Base-by-base conservation (phyloP, 2,113 vertebrate genomes). In the Ciconia boyciana region DNA sequence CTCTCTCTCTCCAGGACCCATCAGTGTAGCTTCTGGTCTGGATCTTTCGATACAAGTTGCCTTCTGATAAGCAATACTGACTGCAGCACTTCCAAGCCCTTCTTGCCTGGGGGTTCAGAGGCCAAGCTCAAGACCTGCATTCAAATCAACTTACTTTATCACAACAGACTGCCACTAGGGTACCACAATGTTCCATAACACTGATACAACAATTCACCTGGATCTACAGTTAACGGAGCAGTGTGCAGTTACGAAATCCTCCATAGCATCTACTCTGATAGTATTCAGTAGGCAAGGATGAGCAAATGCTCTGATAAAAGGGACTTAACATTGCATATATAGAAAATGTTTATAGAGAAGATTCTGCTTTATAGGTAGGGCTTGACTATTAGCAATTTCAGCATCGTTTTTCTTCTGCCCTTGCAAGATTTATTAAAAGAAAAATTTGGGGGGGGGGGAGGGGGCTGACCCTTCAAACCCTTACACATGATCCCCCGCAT, bases 51-150 rank as follows among this genome's bases (percentile, higher is more conserved):
- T 97, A 96, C 94, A 97, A 89, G 94, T 97, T 97, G 97, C 97
- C 94, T 97, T 97, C 97, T 97, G 97, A 97, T 97, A 96, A 97
- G 97, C 96, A 97, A 97, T 97, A 97, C 95, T 95, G 97, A 97
- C 97, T 96, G 96, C 97, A 96, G 96, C 97, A 97, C 96, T 97
- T 97, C 94, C 96, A 97, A 96, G 96, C 93, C 96, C 97, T 97
- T 96, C 96, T 97, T 97, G 90, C 96, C 96, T 94, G 96, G 96
- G 96, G 96, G 94, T 97, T 96, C 96, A 97, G 96, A 97, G 96
- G 95, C 96, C 96, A 96, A 97, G 96, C 96, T 95, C 95, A 96
- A 97, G 96, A 97, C 94, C 96, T 97, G 96, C 96, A 95, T 96
- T 95, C 96, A 96, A 86, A 96, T 91, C 96, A 96, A 96, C 79